Percentiles rank a stretch among this genome's conserved stretches.
Conservation (phyloP, 2,888 invertebrate genomes). For the Athetis lepigone region DNA sequence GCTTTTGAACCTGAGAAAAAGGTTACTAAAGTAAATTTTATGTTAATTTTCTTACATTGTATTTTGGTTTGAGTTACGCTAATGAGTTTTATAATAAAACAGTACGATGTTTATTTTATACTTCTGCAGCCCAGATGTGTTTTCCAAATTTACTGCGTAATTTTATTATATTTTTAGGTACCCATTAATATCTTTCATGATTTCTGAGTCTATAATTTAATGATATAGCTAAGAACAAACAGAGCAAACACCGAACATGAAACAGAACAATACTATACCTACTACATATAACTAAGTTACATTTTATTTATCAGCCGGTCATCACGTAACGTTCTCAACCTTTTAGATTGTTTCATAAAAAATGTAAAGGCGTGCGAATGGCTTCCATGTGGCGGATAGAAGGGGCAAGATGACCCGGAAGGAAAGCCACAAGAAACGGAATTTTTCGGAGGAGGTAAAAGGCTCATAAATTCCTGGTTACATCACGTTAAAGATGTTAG, state of each 20-base stretch:
- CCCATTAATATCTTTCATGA: no score
- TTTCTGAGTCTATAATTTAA: not conserved
- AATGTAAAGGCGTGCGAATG: conserved; percentile 63
- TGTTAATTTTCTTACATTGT: no score
- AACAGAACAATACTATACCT: not conserved
- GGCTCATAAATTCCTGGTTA: conserved; percentile 32
- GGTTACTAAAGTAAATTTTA: no score
- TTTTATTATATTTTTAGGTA: no score
- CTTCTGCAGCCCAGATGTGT: no score
- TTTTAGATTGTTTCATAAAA: conserved; percentile 65
- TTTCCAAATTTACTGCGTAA: no score
- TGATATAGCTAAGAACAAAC: not conserved
- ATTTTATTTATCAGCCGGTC: conserved; percentile 28
- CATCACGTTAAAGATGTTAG: conserved; percentile 50
- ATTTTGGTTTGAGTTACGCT: no score
- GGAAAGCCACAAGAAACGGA: conserved; percentile 45
- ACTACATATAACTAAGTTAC: conserved; percentile 1
- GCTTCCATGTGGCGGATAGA: conserved; percentile 50
- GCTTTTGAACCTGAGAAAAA: no score
- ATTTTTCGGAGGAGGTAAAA: conserved; percentile 56
- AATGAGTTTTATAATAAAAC: no score
- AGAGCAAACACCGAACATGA: not conserved
- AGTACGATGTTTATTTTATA: no score
- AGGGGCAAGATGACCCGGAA: conserved; percentile 57
- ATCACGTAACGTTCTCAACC: conserved; percentile 50